Percentiles rank a stretch among this genome's conserved stretches.
These are phyloP conservation scores for Oxytorus armatus DNA, from an alignment of 2,888 invertebrate species.

Conservation along the genomic window DNA sequence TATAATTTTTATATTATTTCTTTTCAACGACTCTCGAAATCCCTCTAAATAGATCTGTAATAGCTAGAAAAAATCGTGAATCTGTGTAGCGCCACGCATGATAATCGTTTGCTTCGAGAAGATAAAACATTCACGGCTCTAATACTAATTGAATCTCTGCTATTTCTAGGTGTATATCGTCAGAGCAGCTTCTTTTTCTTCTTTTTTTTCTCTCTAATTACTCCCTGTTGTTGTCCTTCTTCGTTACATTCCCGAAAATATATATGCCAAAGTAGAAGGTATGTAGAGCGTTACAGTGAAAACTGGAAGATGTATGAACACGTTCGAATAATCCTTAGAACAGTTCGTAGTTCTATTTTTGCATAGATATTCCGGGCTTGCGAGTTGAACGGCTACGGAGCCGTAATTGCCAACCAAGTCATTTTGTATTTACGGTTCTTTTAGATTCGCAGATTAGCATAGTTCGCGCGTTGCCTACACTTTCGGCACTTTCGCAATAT, in stretches of 20 bases:
- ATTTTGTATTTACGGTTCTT: conserved; percentile 17
- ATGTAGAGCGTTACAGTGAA: conserved; percentile 43
- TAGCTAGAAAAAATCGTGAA: conserved; percentile 31
- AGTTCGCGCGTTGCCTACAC: no score
- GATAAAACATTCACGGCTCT: conserved; percentile 54
- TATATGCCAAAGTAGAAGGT: conserved; percentile 46
- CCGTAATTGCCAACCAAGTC: conserved; percentile 18
- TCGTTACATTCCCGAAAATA: conserved; percentile 39
- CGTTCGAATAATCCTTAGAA: conserved; percentile 40
- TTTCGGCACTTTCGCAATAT: no score
- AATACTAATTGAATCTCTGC: conserved; percentile 44
- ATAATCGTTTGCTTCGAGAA: conserved; percentile 42
- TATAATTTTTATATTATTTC: no score
- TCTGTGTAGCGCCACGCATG: conserved; percentile 28
- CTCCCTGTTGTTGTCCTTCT: background rate
- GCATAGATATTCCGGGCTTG: conserved; percentile 52
- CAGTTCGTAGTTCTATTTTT: conserved; percentile 53
- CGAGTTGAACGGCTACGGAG: conserved; percentile 7
- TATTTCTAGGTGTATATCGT: conserved; percentile 47
- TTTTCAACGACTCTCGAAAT: conserved; percentile 34
- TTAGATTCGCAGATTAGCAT: background rate
- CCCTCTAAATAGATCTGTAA: conserved; percentile 13
- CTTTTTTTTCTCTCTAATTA: background rate
- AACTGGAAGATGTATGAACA: conserved; percentile 55
- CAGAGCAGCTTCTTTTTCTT: conserved; percentile 17